Evolutionary conservation across 1,140 invertebrate species (phyloP).

Genomic region (Drosophila carrolli): DNA sequence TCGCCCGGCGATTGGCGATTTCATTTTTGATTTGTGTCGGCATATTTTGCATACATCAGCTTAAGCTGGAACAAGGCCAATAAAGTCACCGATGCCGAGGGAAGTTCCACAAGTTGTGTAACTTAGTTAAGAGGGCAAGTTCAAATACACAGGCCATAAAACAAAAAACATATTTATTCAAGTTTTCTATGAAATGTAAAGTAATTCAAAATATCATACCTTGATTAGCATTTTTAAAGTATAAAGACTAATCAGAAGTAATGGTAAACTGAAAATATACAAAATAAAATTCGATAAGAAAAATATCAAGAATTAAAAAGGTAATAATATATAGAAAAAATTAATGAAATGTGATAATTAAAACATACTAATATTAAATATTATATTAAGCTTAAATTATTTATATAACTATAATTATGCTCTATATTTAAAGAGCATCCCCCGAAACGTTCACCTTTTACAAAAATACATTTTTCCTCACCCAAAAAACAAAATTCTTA

Average conservation of each 20-base stretch:
- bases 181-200: too few species aligned
- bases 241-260: too few species aligned
- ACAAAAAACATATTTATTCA: not conserved
- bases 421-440: too few species aligned
- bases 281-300: too few species aligned
- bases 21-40: constrained; percentile 78
- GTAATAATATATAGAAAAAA: too few species aligned
- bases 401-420: too few species aligned
- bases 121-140: not conserved
- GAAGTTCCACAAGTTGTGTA: not conserved
- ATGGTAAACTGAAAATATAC: too few species aligned
- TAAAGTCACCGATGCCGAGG: constrained; percentile 26
- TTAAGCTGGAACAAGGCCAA: constrained; percentile 8
- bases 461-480: not conserved
- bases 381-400: not conserved
- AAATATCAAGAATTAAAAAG: too few species aligned
- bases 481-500: not conserved
- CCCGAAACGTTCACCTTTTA: too few species aligned
- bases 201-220: too few species aligned
- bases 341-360: not conserved
- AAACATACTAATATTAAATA: not conserved
- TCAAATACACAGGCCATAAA: too few species aligned
- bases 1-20: constrained; percentile 58
- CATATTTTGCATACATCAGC: constrained; percentile 80
- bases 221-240: too few species aligned